Percentiles rank a stretch among this genome's conserved stretches.
Conservation (phyloP, 2,888 invertebrate species). For the Standfussiana lucernea region DNA sequence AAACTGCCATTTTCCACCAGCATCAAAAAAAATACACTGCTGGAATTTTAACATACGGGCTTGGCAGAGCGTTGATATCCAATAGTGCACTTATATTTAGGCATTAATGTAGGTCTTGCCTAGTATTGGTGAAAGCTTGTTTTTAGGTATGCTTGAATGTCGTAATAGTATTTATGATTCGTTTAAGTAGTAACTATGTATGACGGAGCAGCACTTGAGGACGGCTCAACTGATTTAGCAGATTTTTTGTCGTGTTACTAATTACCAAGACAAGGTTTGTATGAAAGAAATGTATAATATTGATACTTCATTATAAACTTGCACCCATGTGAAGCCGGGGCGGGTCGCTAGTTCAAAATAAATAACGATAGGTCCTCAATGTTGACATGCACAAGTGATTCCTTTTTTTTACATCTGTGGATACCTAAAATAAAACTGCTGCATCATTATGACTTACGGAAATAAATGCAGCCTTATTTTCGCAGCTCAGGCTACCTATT, state of each 20-base stretch:
- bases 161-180: neutral
- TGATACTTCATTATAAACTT: no score
- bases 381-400: neutral
- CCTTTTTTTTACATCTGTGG: neutral
- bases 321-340: no score
- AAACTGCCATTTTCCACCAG: neutral
- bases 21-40: neutral
- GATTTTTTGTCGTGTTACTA: no score
- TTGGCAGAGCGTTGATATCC: neutral
- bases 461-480: conserved; percentile 27
- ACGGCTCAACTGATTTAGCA: no score
- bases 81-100: neutral
- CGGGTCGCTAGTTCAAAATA: no score
- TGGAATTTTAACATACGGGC: neutral
- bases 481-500: no score
- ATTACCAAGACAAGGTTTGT: no score
- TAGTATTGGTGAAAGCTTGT: neutral
- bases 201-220: no score
- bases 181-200: no score
- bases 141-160: no score
- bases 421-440: neutral
- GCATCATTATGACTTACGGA: neutral
- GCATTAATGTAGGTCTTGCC: neutral
- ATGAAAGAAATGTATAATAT: no score
- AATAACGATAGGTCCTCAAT: neutral